phyloP scores from a whole-genome alignment of 1,140 invertebrate genomes.

The Sweltsa coloradensis region DNA sequence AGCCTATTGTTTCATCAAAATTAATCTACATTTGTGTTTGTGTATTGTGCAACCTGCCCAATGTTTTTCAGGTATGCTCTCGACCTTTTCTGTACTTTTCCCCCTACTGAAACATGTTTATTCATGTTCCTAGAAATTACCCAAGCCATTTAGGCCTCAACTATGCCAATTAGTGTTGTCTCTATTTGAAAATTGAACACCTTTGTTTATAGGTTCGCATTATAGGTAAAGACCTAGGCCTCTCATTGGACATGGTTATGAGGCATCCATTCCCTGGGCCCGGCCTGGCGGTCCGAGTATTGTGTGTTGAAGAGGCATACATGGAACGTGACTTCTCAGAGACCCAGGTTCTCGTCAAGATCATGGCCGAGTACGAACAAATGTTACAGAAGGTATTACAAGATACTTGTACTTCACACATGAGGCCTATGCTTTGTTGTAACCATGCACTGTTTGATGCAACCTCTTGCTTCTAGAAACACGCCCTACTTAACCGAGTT shows the following conservation, averaged over 20 bases:
- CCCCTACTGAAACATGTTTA: too few relatives aligned
- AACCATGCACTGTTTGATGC: neutral
- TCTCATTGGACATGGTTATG: slow-evolving; percentile 76
- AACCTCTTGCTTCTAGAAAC: slow-evolving; percentile 41
- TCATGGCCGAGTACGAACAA: slow-evolving; percentile 84
- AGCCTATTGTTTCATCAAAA: too few relatives aligned
- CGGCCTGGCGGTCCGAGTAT: slow-evolving; percentile 86
- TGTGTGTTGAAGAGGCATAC: slow-evolving; percentile 94
- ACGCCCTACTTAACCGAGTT: slow-evolving; percentile 80
- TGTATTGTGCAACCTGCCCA: too few relatives aligned
- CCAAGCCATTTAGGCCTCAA: too few relatives aligned
- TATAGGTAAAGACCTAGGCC: slow-evolving; percentile 76
- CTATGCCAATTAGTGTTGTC: too few relatives aligned
- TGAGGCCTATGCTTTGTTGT: neutral
- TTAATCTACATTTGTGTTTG: too few relatives aligned
- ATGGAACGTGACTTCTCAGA: slow-evolving; percentile 92
- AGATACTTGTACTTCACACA: too few relatives aligned
- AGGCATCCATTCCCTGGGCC: slow-evolving; percentile 96
- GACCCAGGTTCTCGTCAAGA: slow-evolving; percentile 86
- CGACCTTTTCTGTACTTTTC: too few relatives aligned
- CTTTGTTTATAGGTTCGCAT: slow-evolving; percentile 37
- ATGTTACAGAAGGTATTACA: slow-evolving; percentile 72
- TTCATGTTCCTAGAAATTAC: too few relatives aligned
- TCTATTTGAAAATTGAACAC: too few relatives aligned
- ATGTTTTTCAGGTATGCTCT: too few relatives aligned